Percentiles rank a stretch among this genome's conserved stretches.
These are phyloP conservation scores for Mesorhabditis spiculigera DNA, from an alignment of 2,888 invertebrate species.

Conservation along the genomic window DNA sequence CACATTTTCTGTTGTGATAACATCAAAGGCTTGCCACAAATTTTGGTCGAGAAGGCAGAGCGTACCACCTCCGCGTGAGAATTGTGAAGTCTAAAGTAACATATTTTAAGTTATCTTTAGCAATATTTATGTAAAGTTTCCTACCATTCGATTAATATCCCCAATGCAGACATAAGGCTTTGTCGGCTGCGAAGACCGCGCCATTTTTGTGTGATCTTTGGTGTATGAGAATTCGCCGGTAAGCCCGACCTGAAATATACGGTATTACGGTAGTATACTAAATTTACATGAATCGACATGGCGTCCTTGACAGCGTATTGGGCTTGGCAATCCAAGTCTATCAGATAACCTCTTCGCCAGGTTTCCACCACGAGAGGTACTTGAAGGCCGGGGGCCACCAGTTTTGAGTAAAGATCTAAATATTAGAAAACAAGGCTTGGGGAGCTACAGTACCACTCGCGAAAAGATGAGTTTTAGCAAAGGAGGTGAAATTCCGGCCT, in stretches of 20 bases:
- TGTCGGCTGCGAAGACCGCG: conserved; percentile 64
- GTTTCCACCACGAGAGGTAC: conserved; percentile 76
- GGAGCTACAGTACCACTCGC: conserved; percentile 64
- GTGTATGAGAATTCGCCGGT: conserved; percentile 56
- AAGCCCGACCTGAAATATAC: conserved; percentile 25
- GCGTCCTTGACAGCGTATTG: conserved; percentile 40
- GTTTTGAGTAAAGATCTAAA: conserved; percentile 74
- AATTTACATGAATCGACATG: conserved; percentile 19
- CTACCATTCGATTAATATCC: conserved; percentile 83
- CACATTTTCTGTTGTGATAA: conserved; percentile 27
- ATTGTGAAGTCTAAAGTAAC: conserved; percentile 71
- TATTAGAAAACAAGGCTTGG: neutral
- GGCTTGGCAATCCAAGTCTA: conserved; percentile 31
- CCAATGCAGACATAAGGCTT: conserved; percentile 80
- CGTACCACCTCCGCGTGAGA: conserved; percentile 78
- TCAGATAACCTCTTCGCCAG: conserved; percentile 74
- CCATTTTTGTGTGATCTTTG: conserved; percentile 83
- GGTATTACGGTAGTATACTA: neutral
- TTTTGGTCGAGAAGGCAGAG: conserved; percentile 72
- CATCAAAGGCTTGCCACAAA: conserved; percentile 71
- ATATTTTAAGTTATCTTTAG: neutral
- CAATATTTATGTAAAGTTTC: too few species aligned
- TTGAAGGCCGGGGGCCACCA: conserved; percentile 73
- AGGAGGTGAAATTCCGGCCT: conserved; percentile 69
- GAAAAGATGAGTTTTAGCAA: conserved; percentile 79